Base-by-base conservation (phyloP, 1,140 invertebrate genomes). In the Drosophila paulistorum region DNA sequence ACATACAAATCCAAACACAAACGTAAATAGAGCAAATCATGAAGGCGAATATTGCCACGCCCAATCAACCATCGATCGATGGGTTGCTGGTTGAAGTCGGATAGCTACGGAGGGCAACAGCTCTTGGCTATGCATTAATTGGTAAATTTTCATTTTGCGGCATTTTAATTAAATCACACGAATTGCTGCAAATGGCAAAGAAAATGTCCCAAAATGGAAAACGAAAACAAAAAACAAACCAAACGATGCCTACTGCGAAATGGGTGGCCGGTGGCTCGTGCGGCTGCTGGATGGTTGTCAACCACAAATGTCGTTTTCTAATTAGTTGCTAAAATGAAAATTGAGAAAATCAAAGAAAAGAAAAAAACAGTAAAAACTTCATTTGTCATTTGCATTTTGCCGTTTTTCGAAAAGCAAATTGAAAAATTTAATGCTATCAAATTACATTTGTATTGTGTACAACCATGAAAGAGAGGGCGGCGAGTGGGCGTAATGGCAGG, bases 151-250 rank as follows among this genome's bases (percentile, higher is more conserved):
- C 77, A 76, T 74, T 89, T 84, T 84, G 17, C 45, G 77, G 77
- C 64, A 71, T 75, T 89, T 89, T 89, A 87, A 87, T 87, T 89
- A 87, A 87, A 89, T 87, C 84, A 87, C 73, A 70, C 77, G 67
- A 80, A 79, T 74, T 87, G 75, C 66, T 71, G 85, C 58, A 76
- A 65, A 70, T 42, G 60, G 62, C 45, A 74, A 74, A 65, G 57
- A 60, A 64, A 35, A 30, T 30, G 30, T 30, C 37, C 35, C 14
- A n/a, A 23, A 54, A 57, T 10, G 7, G 35, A 2, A 37, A 37
- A 37, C 35, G 35, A 37, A 37, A 37, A 37, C 9, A 9, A 35
- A 59, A 41, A 35, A 30, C 30, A 30, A 54, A 37, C 23, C 45
- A 77, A 42, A 33, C 45, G 45, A 48, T 10, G 17, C 17, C 13